phyloP scores from a whole-genome alignment of 2,797 vertebrate genomes.

The Gymnocypris eckloni region DNA sequence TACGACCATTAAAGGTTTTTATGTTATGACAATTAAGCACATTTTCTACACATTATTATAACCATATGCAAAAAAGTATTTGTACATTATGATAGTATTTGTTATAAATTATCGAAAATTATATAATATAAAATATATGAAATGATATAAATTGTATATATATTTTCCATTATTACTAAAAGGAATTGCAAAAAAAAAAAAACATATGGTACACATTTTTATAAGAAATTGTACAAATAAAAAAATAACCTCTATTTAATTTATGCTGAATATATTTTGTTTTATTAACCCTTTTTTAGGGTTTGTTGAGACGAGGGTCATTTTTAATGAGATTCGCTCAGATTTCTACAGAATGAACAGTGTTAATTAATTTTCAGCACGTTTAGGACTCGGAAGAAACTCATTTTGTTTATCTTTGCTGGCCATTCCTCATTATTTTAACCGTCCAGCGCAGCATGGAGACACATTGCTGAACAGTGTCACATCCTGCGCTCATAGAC shows the following conservation, averaged over 20 bases:
- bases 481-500: slow-evolving; percentile 45
- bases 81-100: background rate
- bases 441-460: slow-evolving; percentile 2
- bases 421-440: slow-evolving; percentile 24
- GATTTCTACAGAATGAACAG: background rate
- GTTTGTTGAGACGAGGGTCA: background rate
- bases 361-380: slow-evolving; percentile 14
- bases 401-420: background rate
- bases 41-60: background rate
- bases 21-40: background rate
- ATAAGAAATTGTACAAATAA: too few species aligned
- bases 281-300: background rate
- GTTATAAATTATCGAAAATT: too few species aligned
- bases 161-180: too few species aligned
- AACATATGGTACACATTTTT: too few species aligned
- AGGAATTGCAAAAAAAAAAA: too few species aligned
- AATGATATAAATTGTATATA: too few species aligned
- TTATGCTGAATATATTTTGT: background rate
- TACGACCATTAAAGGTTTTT: too few species aligned
- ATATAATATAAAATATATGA: too few species aligned
- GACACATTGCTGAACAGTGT: slow-evolving; percentile 42
- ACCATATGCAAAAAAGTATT: background rate
- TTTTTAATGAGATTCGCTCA: background rate
- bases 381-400: background rate
- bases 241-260: background rate